Evolutionary conservation across 2,888 invertebrate genomes (phyloP), one percentile per base, ranked within the genome.

Genomic region (Agrotis puta): DNA sequence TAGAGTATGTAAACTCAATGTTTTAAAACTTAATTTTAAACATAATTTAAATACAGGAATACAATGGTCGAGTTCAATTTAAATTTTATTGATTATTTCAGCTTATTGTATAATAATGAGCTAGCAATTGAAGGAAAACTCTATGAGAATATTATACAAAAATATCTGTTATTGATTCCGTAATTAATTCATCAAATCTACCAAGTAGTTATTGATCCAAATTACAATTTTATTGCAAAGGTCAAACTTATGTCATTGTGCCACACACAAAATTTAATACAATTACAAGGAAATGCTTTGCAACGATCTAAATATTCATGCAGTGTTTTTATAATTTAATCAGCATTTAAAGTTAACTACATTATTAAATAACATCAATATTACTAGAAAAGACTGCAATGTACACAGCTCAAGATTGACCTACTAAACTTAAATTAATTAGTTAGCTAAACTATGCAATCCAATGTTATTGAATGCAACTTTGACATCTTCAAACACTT

Each of bases 401-500:
- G 58, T 83, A 76, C 69, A 79, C 70, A 71, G 70, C 82, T 69
- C 76, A 62, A 65, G 82, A 84, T 83, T 83, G 81, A 74, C 71
- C 78, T 84, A 86, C 74, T 79, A 79, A 84, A 65, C 33, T 51
- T 77, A 69, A 77, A 77, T 69, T 76, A 82, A 70, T 92, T 88
- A 92, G 86, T 91, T 89, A 50, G 75, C 85, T 92, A 92, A 87
- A 64, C 88, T 88, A 63, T 89, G 73, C 64, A 92, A 63, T 50
- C 95, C 96, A 75, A 94, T 88, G 43, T 89, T 87, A n/a, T 90
- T 80, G 72, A 97, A 97, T 53, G 95, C 92, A 45, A 94, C 88
- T 84, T 96, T 95, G 1, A 97, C 97, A 70, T 96, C 94, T 48
- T 94, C 88, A 84, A 97, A 97, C 2, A 99, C 98, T 83, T 97